phyloP scores from a whole-genome alignment of 1,140 invertebrate species.

The Drosophila cardini region DNA sequence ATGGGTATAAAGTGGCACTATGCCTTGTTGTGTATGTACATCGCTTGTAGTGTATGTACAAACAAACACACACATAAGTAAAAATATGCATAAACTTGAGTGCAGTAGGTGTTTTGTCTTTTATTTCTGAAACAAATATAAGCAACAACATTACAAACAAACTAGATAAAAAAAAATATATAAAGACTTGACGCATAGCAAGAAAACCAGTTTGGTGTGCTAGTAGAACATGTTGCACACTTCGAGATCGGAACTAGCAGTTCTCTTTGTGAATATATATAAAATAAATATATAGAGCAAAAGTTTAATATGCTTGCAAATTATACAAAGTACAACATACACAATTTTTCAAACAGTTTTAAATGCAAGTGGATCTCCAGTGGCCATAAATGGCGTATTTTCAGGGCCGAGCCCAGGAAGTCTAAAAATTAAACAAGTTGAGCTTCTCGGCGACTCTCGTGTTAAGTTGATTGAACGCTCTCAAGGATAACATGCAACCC shows the following conservation, averaged over 20 bases:
- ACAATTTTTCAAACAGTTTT: constrained; percentile 2
- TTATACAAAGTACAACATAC: constrained; percentile 19
- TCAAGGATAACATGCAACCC: constrained; percentile 67
- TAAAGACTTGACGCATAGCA: constrained; percentile 26
- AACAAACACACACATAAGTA: constrained; percentile 14
- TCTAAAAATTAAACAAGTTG: constrained; percentile 52
- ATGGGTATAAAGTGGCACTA: constrained; percentile 60
- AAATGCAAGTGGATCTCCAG: background rate
- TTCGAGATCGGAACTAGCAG: constrained; percentile 28
- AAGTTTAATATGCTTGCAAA: constrained; percentile 27
- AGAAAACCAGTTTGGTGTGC: constrained; percentile 56
- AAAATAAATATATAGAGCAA: constrained; percentile 53
- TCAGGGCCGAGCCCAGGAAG: constrained; percentile 69
- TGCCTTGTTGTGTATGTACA: constrained; percentile 44
- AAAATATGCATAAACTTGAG: constrained; percentile 2
- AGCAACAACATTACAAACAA: constrained; percentile 40
- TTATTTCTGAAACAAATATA: constrained; percentile 80
- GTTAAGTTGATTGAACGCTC: constrained; percentile 68
- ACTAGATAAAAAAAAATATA: constrained; percentile 35
- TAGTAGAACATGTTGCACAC: constrained; percentile 70
- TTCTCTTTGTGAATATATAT: constrained; percentile 7
- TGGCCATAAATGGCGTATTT: constrained; percentile 66
- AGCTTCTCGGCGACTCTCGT: constrained; percentile 54
- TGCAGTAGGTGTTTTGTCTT: constrained; percentile 39
- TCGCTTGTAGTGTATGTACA: constrained; percentile 9